Conservation (phyloP, 2,797 vertebrate genomes). For the Sebastes trivittatus region DNA sequence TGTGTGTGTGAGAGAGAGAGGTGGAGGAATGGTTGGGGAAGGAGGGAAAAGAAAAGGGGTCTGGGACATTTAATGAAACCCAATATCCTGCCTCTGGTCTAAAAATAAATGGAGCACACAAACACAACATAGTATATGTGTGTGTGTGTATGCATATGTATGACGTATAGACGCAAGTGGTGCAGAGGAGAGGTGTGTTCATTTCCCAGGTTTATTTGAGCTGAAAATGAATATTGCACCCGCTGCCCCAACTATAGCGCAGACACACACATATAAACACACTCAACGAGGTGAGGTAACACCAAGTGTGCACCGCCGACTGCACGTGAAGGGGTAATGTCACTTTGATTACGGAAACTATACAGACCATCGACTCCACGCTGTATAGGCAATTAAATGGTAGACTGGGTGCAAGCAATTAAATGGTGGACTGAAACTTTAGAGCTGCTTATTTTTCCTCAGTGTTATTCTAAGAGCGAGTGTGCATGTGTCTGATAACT, state of each 20-base stretch:
- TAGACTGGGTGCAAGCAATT: constrained; percentile 61
- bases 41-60: constrained; percentile 24
- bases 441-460: constrained; percentile 12
- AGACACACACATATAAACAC: constrained; percentile 17
- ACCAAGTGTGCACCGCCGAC: background rate
- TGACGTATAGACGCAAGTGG: constrained; percentile 17
- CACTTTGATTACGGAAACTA: constrained; percentile 48
- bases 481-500: constrained; percentile 21
- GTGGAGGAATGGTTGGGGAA: constrained; percentile 5
- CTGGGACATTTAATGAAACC: constrained; percentile 76
- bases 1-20: background rate
- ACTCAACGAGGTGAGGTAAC: constrained; percentile 9
- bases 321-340: constrained; percentile 18
- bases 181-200: constrained; percentile 17
- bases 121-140: constrained; percentile 52
- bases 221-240: constrained; percentile 45
- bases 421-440: constrained; percentile 45
- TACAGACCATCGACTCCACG: constrained; percentile 21
- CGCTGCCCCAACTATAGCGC: background rate
- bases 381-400: constrained; percentile 59
- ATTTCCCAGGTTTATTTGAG: constrained; percentile 55
- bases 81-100: constrained; percentile 73
- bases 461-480: constrained; percentile 32
- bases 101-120: constrained; percentile 81
- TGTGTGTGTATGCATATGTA: constrained; percentile 12